Evolutionary conservation across 2,113 vertebrate genomes (phyloP), one percentile per base, ranked within the genome.

Genomic region (Tylochromis polylepis): DNA sequence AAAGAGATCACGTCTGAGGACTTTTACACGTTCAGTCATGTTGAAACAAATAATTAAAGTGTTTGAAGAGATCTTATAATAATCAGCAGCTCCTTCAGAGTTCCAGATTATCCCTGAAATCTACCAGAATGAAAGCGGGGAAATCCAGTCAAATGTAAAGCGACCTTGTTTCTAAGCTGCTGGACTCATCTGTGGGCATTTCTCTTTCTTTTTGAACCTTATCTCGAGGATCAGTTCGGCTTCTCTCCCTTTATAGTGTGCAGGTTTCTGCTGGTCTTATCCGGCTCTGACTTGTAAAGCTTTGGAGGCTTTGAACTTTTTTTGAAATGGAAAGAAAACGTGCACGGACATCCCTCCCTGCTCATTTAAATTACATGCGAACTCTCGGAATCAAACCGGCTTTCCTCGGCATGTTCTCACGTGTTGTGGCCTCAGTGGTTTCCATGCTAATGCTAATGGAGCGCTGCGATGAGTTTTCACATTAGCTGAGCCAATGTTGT

Each of bases 291-390:
- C 49, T 65, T n/a, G 6, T 36, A 5, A 38, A 82, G 83, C 4
- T 57, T 1, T 4, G 60, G 88, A 85, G 79, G 2, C 65, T 86
- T 89, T 85, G 83, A 87, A 87, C 58, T 55, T 59, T 16, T 57
- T n/a, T 4, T n/a, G 18, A 56, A 18, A 10, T 6, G 3, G 18
- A 57, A 58, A 16, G 2, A 2, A 29, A 31, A 22, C 16, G 49
- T 18, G 49, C 22, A 5, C 15, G 43, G 24, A n/a, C 18, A 9
- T 53, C 29, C 29, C 6, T 77, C 81, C 12, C 87, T 29, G 70
- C 81, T 46, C 65, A 51, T 85, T 67, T 29, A 87, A 81, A 53
- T 79, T 36, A 34, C 31, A 79, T 53, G 24, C 20, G 41, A 16
- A 8, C 3, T 7, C n/a, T 15, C 29, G 43, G 14, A 2, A 75